These are phyloP conservation scores for Pedicia rivosa DNA, from an alignment of 2,888 invertebrate genomes.

Conservation along the genomic window DNA sequence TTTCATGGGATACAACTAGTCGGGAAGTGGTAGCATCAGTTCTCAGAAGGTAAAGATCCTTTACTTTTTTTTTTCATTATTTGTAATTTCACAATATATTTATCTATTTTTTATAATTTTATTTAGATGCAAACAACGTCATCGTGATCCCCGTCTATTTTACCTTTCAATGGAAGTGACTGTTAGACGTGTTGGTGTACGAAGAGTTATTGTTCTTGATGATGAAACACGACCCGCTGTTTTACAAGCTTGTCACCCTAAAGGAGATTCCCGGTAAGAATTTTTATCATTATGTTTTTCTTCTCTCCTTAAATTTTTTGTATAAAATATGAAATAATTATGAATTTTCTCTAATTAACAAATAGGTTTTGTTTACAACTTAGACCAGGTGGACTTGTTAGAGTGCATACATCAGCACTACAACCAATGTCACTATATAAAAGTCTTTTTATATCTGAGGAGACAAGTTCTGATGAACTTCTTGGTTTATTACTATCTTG, in stretches of 20 bases:
- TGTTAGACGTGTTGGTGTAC: conserved; percentile 65
- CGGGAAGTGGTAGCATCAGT: conserved; percentile 73
- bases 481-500: conserved; percentile 70
- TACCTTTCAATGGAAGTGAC: conserved; percentile 91
- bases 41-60: conserved; percentile 51
- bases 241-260: conserved; percentile 84
- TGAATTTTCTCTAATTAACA: background rate
- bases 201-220: conserved; percentile 69
- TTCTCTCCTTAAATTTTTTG: background rate
- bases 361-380: conserved; percentile 71
- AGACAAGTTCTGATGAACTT: conserved; percentile 78
- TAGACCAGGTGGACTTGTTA: conserved; percentile 77
- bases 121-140: conserved; percentile 56
- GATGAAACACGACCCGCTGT: conserved; percentile 82
- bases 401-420: conserved; percentile 80
- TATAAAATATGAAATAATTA: no score
- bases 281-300: no score
- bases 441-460: conserved; percentile 73
- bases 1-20: conserved; percentile 77
- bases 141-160: conserved; percentile 82
- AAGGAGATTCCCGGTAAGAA: conserved; percentile 74
- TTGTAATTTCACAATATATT: background rate
- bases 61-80: background rate
- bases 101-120: background rate
- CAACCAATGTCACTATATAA: conserved; percentile 89